Evolutionary conservation across 30 jellyfish, hydroid and myxozoan species (phyloP).

Genomic region (Mastigias papua): DNA sequence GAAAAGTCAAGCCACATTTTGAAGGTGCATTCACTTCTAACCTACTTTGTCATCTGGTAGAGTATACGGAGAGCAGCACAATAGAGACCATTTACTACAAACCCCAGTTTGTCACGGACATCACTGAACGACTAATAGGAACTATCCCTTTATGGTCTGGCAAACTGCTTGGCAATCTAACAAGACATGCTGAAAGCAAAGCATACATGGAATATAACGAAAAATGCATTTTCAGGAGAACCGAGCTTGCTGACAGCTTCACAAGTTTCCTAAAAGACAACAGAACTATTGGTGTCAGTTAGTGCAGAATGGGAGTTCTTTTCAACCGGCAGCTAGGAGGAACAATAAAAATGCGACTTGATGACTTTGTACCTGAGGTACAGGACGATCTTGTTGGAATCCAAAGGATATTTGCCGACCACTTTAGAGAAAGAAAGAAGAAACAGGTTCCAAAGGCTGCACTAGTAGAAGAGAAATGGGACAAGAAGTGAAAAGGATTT

Average conservation of each 20-base stretch:
- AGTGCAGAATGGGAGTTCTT: slow-evolving; percentile 52
- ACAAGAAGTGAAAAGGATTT: slow-evolving; percentile 42
- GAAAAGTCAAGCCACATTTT: no score
- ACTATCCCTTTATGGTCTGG: slow-evolving; percentile 57
- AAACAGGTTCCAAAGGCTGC: background rate
- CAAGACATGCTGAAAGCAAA: slow-evolving; percentile 31
- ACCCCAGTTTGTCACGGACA: background rate
- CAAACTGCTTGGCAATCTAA: slow-evolving; percentile 26
- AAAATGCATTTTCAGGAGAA: background rate
- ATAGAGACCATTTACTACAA: background rate
- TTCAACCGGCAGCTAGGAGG: slow-evolving; percentile 29
- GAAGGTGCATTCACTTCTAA: no score
- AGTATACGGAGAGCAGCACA: background rate
- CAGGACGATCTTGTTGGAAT: slow-evolving; percentile 30
- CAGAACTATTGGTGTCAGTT: slow-evolving; percentile 41
- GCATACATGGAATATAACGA: slow-evolving; percentile 15
- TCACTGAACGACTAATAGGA: slow-evolving; percentile 20
- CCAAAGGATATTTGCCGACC: slow-evolving; percentile 49
- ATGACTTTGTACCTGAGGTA: slow-evolving; percentile 26
- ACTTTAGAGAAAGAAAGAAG: background rate
- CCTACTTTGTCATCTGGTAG: no score
- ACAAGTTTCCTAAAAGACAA: slow-evolving; percentile 15
- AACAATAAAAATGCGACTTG: slow-evolving; percentile 23
- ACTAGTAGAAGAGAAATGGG: slow-evolving; percentile 55
- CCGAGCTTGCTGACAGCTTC: slow-evolving; percentile 1